A percentile compares a stretch with the other conserved stretches of the same genome.
phyloP scores from a whole-genome alignment of 2,113 vertebrate genomes.

The Hystrix cristata region DNA sequence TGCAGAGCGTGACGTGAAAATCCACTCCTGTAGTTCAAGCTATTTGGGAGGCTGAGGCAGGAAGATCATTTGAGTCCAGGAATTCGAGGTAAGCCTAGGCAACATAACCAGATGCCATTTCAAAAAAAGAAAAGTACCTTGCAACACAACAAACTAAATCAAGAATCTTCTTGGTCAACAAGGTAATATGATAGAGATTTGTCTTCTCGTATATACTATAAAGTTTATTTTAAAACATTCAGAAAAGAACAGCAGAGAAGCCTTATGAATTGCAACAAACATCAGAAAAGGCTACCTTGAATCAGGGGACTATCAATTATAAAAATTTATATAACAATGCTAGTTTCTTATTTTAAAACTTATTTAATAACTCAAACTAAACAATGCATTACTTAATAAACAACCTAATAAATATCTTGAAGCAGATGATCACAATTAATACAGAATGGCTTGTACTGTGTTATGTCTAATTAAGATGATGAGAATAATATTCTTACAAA shows the following conservation, averaged over 20 bases:
- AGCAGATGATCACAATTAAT: background rate
- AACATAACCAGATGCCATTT: background rate
- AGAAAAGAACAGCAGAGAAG: background rate
- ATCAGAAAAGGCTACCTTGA: background rate
- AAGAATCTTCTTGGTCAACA: slow-evolving; percentile 41
- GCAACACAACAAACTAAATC: background rate
- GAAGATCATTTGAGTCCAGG: background rate
- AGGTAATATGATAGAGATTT: background rate
- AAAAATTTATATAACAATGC: slow-evolving; percentile 8
- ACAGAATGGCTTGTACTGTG: background rate
- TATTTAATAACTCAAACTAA: slow-evolving; percentile 52
- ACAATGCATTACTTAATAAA: slow-evolving; percentile 43
- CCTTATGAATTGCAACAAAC: background rate
- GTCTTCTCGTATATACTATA: background rate
- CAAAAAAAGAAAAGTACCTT: background rate
- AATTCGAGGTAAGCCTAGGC: background rate
- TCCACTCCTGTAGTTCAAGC: background rate
- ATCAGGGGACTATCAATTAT: slow-evolving; percentile 1
- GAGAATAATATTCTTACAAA: slow-evolving; percentile 22
- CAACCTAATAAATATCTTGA: slow-evolving; percentile 26
- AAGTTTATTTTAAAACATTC: slow-evolving; percentile 44
- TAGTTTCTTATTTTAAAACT: slow-evolving; percentile 18
- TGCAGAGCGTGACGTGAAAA: background rate
- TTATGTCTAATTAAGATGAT: background rate
- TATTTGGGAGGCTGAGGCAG: background rate